Evolutionary conservation across 2,113 vertebrate genomes (phyloP).

Genomic region (Mellivora capensis): DNA sequence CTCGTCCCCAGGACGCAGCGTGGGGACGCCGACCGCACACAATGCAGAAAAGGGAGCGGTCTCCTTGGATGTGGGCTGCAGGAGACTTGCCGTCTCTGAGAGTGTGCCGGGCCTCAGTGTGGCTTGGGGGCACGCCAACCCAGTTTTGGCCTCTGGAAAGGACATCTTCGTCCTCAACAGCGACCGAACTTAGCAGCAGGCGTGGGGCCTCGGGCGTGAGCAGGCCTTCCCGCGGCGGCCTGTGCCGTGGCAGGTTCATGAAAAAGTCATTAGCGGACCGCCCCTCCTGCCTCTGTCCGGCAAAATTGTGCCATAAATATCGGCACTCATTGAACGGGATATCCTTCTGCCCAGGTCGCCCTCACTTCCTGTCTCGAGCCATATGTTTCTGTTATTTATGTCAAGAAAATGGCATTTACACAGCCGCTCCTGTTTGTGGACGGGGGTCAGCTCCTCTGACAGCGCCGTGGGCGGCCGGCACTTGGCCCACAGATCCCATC

Average conservation of each 20-base stretch:
- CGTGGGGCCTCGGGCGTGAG: constrained; percentile 71
- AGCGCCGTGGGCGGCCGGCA: constrained; percentile 85
- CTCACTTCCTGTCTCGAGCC: constrained; percentile 88
- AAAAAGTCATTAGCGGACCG: constrained; percentile 83
- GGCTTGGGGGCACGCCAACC: neutral
- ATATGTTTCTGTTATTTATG: constrained; percentile 93
- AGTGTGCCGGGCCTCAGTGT: fast-evolving
- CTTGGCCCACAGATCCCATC: constrained; percentile 89
- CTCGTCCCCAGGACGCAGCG: neutral
- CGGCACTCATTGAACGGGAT: constrained; percentile 81
- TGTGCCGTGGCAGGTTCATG: constrained; percentile 83
- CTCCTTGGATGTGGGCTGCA: fast-evolving
- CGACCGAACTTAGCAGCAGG: constrained; percentile 46
- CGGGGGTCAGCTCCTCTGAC: constrained; percentile 89
- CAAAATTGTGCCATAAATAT: constrained; percentile 85
- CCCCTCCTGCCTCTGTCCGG: constrained; percentile 84
- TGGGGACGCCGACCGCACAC: fast-evolving
- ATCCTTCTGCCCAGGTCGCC: constrained; percentile 85
- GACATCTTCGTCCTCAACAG: constrained; percentile 53
- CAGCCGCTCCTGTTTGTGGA: constrained; percentile 87
- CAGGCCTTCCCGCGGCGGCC: constrained; percentile 78
- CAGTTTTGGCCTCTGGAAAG: neutral
- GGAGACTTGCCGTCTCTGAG: neutral
- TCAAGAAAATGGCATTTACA: constrained; percentile 91
- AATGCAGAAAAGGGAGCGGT: fast-evolving